Conservation (phyloP, 2,888 invertebrate genomes). For the Papilio gigon region DNA sequence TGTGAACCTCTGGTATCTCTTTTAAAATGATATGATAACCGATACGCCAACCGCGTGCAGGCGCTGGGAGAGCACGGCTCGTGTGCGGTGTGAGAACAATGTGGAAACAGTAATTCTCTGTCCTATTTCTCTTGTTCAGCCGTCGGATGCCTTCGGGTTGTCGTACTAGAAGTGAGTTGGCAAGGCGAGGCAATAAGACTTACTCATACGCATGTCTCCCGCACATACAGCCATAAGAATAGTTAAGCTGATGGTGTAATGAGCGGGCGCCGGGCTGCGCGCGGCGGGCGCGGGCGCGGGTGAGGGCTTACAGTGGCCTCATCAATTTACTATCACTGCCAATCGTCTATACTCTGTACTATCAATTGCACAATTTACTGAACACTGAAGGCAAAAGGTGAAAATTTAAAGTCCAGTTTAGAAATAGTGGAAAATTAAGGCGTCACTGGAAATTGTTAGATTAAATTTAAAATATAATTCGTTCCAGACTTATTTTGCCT, state of each 20-base stretch:
- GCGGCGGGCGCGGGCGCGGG: constrained; percentile 21
- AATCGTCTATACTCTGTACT: constrained; percentile 46
- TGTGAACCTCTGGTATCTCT: background rate
- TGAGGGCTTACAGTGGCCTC: constrained; percentile 33
- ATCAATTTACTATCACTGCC: constrained; percentile 57
- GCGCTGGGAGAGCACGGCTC: too few species aligned
- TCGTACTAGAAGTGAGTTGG: background rate
- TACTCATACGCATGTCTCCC: background rate
- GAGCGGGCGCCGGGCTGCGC: background rate
- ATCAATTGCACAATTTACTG: constrained; percentile 12
- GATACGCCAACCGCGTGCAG: background rate
- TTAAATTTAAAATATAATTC: too few species aligned
- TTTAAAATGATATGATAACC: background rate
- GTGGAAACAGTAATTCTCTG: too few species aligned
- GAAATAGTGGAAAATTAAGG: too few species aligned
- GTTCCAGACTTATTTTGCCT: too few species aligned
- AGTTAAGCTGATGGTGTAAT: constrained; percentile 25
- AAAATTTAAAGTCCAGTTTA: background rate
- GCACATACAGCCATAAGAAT: constrained; percentile 17
- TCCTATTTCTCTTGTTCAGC: background rate
- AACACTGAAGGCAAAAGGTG: background rate
- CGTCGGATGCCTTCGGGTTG: background rate
- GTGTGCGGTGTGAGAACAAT: background rate
- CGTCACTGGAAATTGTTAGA: too few species aligned
- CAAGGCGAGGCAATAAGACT: background rate